Evolutionary conservation across 2,113 vertebrate species (phyloP), one percentile per base, ranked within the genome.

Genomic region (Nicator chloris): DNA sequence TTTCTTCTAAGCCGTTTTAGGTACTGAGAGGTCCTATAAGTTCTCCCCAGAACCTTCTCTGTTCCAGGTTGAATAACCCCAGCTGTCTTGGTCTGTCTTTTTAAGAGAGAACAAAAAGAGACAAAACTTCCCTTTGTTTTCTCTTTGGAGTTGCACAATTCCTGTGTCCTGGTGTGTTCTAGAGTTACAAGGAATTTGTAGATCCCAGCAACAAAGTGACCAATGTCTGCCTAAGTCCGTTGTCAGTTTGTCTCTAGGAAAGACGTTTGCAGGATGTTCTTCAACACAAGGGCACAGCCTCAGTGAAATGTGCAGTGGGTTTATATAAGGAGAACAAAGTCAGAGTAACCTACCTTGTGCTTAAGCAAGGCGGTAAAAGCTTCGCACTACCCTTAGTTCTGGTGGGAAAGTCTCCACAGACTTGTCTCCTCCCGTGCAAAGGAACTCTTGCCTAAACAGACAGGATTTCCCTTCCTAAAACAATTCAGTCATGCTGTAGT

Each of bases 151-250:
- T 49, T 31, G 27, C 33, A 33, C 19, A 56, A 3, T 22, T 70
- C 11, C 21, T 78, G 12, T 66, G 24, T 47, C 42, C 13, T 49
- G 4, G 2, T 47, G 7, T 30, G 4, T 35, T 73, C 63, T 45
- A 13, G 40, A 71, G 8, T 31, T 53, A 37, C 4, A 78, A 8
- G 8, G 21, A 63, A 26, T 5, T 9, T 5, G 2, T 51, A n/a
- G 44, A 49, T 78, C 54, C 9, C 24, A 31, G 50, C 22, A 42
- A 21, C 3, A 12, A 49, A 42, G 63, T 16, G 56, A 28, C 15
- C 2, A 1, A 15, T 0, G 0, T 44, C 77, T 66, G 31, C 27
- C 1, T 2, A 6, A 20, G 13, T 39, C 53, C 77, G 10, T 30
- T 64, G 72, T 68, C 59, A 40, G 3, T 59, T 77, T 88, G 33